Evolutionary conservation across 2,888 invertebrate species (phyloP), one percentile per base, ranked within the genome.

Genomic region (Agonopterix alstromeriana): DNA sequence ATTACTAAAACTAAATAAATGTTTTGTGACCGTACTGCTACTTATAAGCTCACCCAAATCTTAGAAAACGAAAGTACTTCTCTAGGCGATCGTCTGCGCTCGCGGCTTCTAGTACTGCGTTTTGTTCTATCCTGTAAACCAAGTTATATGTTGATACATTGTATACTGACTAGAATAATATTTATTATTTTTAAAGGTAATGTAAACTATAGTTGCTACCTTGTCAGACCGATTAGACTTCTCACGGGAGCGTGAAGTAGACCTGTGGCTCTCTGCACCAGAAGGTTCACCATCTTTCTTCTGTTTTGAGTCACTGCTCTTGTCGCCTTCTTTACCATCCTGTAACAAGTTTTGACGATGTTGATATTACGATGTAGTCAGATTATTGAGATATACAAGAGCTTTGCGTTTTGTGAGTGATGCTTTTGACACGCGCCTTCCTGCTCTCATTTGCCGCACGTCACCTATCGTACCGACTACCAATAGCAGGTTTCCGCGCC

Each of bases 61-160:
- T 95, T 95, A 46, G 93, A 93, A 75, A 95, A 95, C 0, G 95
- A 94, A 11, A 95, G 82, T 46, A 95, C 92, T 65, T 94, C 94
- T 55, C 90, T 82, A 8, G 91, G 89, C 43, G 91, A 90, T n/a
- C 90, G 78, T 48, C 86, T 85, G 47, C 90, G 90, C 51, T 86
- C 86, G 1, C 83, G 82, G 57, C 86, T 86, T 27, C 82, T 74
- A 1, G 81, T 82, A 56, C 80, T 85, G 35, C 90, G 84, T 55
- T 70, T 84, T 56, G 60, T 64, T 70, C 54, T 82, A 68, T 50
- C 82, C 77, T 63, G 38, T 38, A 38, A 38, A 38, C n/a, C 38
- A 38, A 38, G n/a, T 38, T 27, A 27, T 27, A 7, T 27, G 27
- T 27, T 27, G 27, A 27, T 7, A 27, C 5, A 27, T 7, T 27